Base-by-base conservation (phyloP, 2,797 vertebrate species). In the Melanotaenia parkinsoni region DNA sequence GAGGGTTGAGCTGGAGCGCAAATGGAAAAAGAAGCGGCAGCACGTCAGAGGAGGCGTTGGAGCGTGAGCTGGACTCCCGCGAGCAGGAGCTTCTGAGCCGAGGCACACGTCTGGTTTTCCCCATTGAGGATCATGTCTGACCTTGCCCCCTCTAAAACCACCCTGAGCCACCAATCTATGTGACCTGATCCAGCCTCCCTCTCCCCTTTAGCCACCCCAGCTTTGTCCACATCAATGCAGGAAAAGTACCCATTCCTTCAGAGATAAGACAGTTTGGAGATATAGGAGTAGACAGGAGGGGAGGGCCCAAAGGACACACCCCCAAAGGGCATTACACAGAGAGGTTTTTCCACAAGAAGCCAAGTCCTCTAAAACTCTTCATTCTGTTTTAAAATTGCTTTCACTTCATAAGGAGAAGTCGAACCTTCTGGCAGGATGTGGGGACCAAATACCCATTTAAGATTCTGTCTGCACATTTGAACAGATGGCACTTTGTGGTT, bases 21-120 rank as follows among this genome's bases (percentile, higher is more conserved):
- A 94, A 93, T 0, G 91, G 92, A 32, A 94, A 90, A 67, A 72
- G 90, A 77, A 93, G 91, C 70, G 92, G 95, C 92, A 96, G 95
- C 86, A 95, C 89, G 24, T 97, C 97, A 0, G 97, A 99, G 90
- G 97, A 98, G 83, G 96, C 95, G 0, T 92, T 98, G 86, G 97
- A 98, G 89, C 92, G 67, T 22, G 97, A 98, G 91, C 94, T 96
- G 87, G 97, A 96, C 94, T 93, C 93, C 62, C 95, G 94, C 10
- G 97, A 97, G 71, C 96, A 96, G 80, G 97, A 97, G 86, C 80
- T 97, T 79, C 94, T 97, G 67, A 98, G 92, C 90, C 94, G 97
- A 16, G 97, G 98, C 47, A 99, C 98, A 0, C 95, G 96, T 50
- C 93, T 99, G 59, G 97, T 99, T 69, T 98, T 99, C 92, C 97